These are phyloP conservation scores for Lycodopsis pacificus DNA, from an alignment of 2,797 vertebrate species.

Conservation along the genomic window DNA sequence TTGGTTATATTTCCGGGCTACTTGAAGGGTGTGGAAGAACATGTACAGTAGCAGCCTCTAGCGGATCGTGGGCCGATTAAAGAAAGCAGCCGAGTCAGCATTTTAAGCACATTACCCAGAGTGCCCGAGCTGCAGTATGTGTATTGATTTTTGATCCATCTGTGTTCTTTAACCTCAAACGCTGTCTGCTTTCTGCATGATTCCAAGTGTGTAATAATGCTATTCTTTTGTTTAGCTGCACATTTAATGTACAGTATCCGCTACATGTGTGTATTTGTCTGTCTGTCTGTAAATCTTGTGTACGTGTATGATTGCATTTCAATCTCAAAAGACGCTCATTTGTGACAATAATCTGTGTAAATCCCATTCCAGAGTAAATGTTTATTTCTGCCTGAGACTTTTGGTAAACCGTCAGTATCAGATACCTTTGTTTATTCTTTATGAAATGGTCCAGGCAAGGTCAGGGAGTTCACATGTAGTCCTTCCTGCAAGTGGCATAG, in stretches of 20 bases:
- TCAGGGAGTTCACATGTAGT: constrained; percentile 64
- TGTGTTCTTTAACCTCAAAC: constrained; percentile 75
- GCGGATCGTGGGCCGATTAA: constrained; percentile 64
- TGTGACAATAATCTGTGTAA: constrained; percentile 63
- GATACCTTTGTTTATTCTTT: constrained; percentile 38
- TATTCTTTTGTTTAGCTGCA: constrained; percentile 66
- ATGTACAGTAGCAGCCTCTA: constrained; percentile 66
- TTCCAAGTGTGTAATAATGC: constrained; percentile 68
- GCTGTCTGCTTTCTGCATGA: constrained; percentile 80
- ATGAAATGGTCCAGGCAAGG: constrained; percentile 59
- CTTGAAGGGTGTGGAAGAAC: constrained; percentile 51
- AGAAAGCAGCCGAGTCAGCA: constrained; percentile 70
- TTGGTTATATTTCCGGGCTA: not conserved
- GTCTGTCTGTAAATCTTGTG: constrained; percentile 69
- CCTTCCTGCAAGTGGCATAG: constrained; percentile 71
- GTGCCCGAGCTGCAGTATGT: constrained; percentile 72
- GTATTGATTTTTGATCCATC: constrained; percentile 81
- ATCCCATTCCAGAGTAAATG: constrained; percentile 63
- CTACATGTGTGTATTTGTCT: constrained; percentile 71
- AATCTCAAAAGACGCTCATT: constrained; percentile 57
- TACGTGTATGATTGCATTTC: constrained; percentile 70
- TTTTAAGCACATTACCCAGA: constrained; percentile 74
- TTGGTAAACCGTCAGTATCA: constrained; percentile 43
- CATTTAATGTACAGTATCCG: constrained; percentile 71
- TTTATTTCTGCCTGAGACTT: constrained; percentile 62